These are phyloP conservation scores for Drosophila anomelani DNA, from an alignment of 2,888 invertebrate genomes.

Conservation along the genomic window DNA sequence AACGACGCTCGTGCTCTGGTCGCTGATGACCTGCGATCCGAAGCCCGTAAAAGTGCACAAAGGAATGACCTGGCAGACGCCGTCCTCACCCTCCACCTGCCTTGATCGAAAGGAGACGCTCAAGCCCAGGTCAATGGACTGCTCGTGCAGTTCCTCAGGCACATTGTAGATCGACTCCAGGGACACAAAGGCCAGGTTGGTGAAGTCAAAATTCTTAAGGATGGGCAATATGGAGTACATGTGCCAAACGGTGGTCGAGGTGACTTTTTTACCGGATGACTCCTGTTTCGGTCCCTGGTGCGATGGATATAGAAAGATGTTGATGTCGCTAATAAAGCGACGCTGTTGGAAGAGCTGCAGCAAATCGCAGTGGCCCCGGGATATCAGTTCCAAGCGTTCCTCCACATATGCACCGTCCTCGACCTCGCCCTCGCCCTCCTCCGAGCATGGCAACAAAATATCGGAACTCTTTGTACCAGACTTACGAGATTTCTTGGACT, in stretches of 20 bases:
- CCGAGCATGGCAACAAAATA: not conserved
- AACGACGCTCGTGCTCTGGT: conserved; percentile 52
- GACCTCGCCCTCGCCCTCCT: conserved; percentile 26
- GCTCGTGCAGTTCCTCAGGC: conserved; percentile 35
- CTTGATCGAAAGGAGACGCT: conserved; percentile 60
- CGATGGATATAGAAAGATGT: conserved; percentile 56
- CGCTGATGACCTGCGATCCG: conserved; percentile 48
- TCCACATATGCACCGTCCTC: conserved; percentile 38
- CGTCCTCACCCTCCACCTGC: conserved; percentile 1
- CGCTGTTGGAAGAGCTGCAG: conserved; percentile 62
- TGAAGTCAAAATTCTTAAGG: conserved; percentile 63
- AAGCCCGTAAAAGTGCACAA: conserved; percentile 68
- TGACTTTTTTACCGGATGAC: conserved; percentile 29
- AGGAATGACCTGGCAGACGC: conserved; percentile 34
- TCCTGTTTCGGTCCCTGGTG: conserved; percentile 28
- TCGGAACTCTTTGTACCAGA: not conserved
- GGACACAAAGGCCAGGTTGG: conserved; percentile 71
- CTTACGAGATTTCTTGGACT: not conserved
- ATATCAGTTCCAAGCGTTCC: conserved; percentile 57
- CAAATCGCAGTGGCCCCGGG: conserved; percentile 67
- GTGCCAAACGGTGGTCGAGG: conserved; percentile 66
- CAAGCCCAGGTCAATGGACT: conserved; percentile 51
- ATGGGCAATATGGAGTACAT: conserved; percentile 79
- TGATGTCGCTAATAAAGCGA: conserved; percentile 60
- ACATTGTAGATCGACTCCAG: conserved; percentile 78